phyloP scores from a whole-genome alignment of 1,140 invertebrate genomes.

The Gyrodactylus bullatarudis region DNA sequence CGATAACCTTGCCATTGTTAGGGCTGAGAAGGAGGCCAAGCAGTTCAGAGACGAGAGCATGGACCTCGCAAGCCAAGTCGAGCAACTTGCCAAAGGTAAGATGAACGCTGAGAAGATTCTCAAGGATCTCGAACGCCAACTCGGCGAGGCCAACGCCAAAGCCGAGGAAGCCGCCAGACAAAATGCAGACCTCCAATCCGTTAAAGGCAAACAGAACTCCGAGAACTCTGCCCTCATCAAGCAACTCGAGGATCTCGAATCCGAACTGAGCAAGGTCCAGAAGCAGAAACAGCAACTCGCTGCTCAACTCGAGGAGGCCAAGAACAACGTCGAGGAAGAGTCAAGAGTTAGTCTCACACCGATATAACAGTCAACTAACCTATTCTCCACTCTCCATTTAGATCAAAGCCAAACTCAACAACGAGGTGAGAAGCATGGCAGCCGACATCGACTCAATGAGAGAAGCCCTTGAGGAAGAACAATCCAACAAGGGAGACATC shows the following conservation, averaged over 20 bases:
- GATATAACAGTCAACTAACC: background rate
- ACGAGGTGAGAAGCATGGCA: constrained; percentile 40
- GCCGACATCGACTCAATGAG: constrained; percentile 82
- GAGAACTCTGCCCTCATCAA: constrained; percentile 73
- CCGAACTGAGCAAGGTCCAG: constrained; percentile 63
- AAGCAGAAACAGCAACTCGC: constrained; percentile 81
- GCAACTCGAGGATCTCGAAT: constrained; percentile 69
- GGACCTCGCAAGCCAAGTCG: constrained; percentile 40
- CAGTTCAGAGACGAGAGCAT: constrained; percentile 65
- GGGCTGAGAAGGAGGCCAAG: constrained; percentile 67
- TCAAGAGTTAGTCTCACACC: constrained; percentile 33
- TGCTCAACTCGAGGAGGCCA: constrained; percentile 77
- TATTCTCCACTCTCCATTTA: constrained; percentile 7
- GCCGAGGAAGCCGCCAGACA: constrained; percentile 44
- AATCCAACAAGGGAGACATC: constrained; percentile 27
- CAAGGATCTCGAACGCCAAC: constrained; percentile 65
- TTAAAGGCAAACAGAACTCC: constrained; percentile 26
- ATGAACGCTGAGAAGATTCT: constrained; percentile 70
- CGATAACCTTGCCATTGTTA: no score
- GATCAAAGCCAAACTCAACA: constrained; percentile 16
- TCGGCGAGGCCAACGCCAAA: constrained; percentile 69
- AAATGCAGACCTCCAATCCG: constrained; percentile 13
- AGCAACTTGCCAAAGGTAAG: constrained; percentile 65
- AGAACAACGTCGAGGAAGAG: constrained; percentile 79
- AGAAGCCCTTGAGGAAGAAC: constrained; percentile 73